Conservation (phyloP, 1,140 invertebrate genomes). For the Scaptomyza montana region DNA sequence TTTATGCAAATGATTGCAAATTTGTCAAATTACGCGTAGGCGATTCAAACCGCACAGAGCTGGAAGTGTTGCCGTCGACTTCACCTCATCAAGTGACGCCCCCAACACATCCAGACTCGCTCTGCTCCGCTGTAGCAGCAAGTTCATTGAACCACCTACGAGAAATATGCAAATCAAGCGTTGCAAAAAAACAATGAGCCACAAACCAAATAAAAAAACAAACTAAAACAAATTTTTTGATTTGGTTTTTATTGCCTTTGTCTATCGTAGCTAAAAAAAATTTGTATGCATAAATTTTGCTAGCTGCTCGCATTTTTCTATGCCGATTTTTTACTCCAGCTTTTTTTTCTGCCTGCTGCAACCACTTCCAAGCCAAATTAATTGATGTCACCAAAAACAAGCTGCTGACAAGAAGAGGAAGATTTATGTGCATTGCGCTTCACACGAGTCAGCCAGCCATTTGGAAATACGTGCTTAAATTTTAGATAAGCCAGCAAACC, state of each 20-base stretch:
- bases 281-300: conserved; percentile 42
- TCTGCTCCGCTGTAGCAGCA: conserved; percentile 41
- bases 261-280: conserved; percentile 42
- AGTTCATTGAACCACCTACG: conserved; percentile 81
- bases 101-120: conserved; percentile 49
- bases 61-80: conserved; percentile 59
- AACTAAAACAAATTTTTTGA: conserved; percentile 67
- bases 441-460: conserved; percentile 27
- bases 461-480: conserved; percentile 61
- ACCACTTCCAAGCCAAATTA: conserved; percentile 58
- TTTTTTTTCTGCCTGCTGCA: conserved; percentile 31
- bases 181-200: conserved; percentile 64
- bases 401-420: conserved; percentile 56
- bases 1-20: conserved; percentile 74
- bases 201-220: conserved; percentile 65
- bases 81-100: conserved; percentile 67
- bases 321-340: conserved; percentile 14
- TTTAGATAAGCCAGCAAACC: conserved; percentile 43
- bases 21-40: conserved; percentile 78
- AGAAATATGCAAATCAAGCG: conserved; percentile 76
- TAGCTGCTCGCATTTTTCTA: conserved; percentile 33
- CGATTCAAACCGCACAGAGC: conserved; percentile 55
- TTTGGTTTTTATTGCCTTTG: conserved; percentile 69
- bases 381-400: conserved; percentile 54
- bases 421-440: conserved; percentile 59